phyloP scores from a whole-genome alignment of 2,888 invertebrate genomes.

The Cephonodes hylas region DNA sequence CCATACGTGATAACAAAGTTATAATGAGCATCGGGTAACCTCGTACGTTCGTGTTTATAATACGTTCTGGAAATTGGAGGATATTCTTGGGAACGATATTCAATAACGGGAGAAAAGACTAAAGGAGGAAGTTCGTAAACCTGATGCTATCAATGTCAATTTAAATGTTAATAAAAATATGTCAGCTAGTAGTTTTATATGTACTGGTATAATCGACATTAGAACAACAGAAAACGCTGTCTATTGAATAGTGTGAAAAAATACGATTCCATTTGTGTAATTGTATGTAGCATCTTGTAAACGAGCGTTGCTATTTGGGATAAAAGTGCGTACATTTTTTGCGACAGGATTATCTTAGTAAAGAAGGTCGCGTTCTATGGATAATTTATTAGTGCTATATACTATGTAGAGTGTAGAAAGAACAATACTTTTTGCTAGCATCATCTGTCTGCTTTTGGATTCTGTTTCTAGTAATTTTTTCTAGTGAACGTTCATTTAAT shows the following conservation, averaged over 20 bases:
- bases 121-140: background rate
- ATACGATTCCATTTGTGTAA: background rate
- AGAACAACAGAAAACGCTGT: background rate
- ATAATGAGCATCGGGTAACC: constrained; percentile 9
- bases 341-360: background rate
- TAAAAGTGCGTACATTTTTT: background rate
- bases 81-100: background rate
- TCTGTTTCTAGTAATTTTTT: too few species aligned
- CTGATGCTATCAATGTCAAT: too few species aligned
- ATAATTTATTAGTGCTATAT: background rate
- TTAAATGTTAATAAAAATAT: background rate
- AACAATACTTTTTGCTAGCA: background rate
- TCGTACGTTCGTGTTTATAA: background rate
- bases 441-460: too few species aligned
- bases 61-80: background rate
- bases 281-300: background rate
- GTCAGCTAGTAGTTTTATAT: too few species aligned
- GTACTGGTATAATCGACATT: background rate
- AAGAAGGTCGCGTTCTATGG: background rate
- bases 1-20: background rate
- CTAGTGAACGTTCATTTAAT: too few species aligned
- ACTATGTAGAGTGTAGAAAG: background rate
- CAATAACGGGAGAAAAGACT: background rate
- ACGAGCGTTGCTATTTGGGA: background rate
- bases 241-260: background rate